Conservation (phyloP, 2,113 vertebrate species). For the Ellobius talpinus region DNA sequence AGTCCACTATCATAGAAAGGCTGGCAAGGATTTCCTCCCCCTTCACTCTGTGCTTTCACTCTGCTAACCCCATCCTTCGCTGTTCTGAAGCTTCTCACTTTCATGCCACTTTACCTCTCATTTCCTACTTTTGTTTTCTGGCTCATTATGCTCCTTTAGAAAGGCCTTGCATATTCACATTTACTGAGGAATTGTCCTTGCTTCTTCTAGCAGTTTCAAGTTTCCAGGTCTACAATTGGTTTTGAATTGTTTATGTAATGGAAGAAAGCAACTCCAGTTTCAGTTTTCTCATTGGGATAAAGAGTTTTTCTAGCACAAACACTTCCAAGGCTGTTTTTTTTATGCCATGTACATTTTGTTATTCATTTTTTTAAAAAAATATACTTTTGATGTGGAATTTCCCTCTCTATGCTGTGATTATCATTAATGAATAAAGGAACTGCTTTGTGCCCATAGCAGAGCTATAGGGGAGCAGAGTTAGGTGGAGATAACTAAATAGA, state of each 20-base stretch:
- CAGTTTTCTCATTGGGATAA: not conserved
- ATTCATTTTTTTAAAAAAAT: not conserved
- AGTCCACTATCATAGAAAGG: not conserved
- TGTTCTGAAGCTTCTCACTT: not conserved
- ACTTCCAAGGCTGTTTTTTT: not conserved
- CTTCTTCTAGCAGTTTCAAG: not conserved
- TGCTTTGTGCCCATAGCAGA: no score
- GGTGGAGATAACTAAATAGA: no score
- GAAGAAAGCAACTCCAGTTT: not conserved
- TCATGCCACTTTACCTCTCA: not conserved
- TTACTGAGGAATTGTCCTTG: not conserved
- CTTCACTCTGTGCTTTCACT: no score
- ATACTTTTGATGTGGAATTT: not conserved
- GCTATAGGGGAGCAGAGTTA: no score
- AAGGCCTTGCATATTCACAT: not conserved
- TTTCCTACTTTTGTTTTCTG: no score
- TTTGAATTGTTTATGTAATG: not conserved
- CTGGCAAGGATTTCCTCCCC: not conserved
- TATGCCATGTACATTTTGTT: not conserved
- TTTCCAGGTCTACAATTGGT: not conserved
- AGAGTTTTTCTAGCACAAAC: not conserved
- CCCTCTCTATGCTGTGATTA: no score
- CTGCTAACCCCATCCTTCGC: not conserved
- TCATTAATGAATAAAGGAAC: no score
- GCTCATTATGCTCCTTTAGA: not conserved